A percentile compares a stretch with the other conserved stretches of the same genome.
Evolutionary conservation across 2,113 vertebrate species (phyloP).

Genomic region (Chionodraco myersi): DNA sequence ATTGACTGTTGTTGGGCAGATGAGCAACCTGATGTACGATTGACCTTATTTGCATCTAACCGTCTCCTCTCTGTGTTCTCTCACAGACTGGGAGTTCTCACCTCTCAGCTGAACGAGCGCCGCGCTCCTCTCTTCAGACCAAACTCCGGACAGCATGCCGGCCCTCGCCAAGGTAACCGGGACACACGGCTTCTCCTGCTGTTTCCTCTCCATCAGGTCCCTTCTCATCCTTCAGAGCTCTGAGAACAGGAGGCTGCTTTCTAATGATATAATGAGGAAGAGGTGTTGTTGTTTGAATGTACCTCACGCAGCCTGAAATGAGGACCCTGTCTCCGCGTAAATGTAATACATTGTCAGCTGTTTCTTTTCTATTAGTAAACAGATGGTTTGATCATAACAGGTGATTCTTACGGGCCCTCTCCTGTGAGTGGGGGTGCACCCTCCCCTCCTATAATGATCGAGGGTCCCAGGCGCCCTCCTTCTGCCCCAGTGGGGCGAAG

Average conservation of each 20-base stretch:
- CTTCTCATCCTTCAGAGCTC: constrained; percentile 1
- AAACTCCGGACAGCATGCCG: constrained; percentile 86
- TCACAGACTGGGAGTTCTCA: constrained; percentile 87
- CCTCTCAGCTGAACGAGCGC: constrained; percentile 88
- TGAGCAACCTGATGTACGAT: no score
- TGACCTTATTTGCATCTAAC: neutral
- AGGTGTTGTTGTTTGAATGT: neutral
- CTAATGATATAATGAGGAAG: neutral
- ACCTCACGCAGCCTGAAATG: neutral
- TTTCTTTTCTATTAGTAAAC: constrained; percentile 32
- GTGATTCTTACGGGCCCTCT: constrained; percentile 96
- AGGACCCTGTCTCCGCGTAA: constrained; percentile 2
- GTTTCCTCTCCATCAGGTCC: neutral
- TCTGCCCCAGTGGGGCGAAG: constrained; percentile 88
- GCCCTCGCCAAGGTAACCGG: constrained; percentile 87
- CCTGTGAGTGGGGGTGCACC: constrained; percentile 97
- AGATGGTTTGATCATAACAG: constrained; percentile 73
- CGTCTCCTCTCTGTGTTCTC: neutral
- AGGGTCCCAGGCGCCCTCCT: constrained; percentile 87
- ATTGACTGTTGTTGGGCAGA: neutral
- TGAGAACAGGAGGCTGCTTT: neutral
- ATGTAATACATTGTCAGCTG: neutral
- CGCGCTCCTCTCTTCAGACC: constrained; percentile 93
- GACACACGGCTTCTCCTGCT: neutral
- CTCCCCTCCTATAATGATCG: constrained; percentile 92